These are phyloP conservation scores for Zaprionus kolodkinae DNA, from an alignment of 1,140 invertebrate genomes.

Conservation along the genomic window DNA sequence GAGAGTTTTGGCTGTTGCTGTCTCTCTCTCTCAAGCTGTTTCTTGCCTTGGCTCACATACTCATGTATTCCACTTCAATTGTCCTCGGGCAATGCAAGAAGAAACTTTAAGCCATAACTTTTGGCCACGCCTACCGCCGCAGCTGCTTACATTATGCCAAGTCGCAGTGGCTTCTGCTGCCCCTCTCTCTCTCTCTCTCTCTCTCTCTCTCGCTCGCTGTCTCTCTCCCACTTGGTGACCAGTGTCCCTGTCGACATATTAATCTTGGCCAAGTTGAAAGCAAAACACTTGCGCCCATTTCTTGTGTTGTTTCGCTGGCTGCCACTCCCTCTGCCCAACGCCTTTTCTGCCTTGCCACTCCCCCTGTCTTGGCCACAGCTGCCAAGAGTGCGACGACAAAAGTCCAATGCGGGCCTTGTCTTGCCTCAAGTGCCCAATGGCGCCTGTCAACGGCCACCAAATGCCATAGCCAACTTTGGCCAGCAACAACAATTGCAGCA, in stretches of 20 bases:
- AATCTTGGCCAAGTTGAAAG: constrained; percentile 65
- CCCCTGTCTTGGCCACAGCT: constrained; percentile 62
- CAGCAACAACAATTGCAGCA: constrained; percentile 19
- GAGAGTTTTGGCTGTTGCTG: not conserved
- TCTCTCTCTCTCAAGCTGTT: not conserved
- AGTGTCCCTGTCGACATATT: constrained; percentile 46
- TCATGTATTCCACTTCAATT: constrained; percentile 29
- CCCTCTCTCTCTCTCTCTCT: not conserved
- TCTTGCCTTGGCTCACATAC: constrained; percentile 20
- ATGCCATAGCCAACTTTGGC: constrained; percentile 40
- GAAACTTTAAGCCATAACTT: constrained; percentile 65
- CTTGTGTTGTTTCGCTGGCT: constrained; percentile 22
- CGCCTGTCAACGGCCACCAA: constrained; percentile 45
- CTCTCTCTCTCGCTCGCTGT: not conserved
- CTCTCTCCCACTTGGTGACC: constrained; percentile 25
- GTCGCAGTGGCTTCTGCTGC: not conserved
- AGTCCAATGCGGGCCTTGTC: constrained; percentile 43
- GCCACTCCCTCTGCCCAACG: not conserved
- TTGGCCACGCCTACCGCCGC: constrained; percentile 38
- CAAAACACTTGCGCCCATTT: constrained; percentile 76
- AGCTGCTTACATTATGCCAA: constrained; percentile 57
- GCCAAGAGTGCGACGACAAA: constrained; percentile 68
- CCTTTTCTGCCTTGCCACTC: constrained; percentile 14
- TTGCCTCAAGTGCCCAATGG: constrained; percentile 49
- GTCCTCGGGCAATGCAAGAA: constrained; percentile 20